Evolutionary conservation across 2,797 vertebrate genomes (phyloP), one percentile per base, ranked within the genome.

Genomic region (Onychomys leucogaster): DNA sequence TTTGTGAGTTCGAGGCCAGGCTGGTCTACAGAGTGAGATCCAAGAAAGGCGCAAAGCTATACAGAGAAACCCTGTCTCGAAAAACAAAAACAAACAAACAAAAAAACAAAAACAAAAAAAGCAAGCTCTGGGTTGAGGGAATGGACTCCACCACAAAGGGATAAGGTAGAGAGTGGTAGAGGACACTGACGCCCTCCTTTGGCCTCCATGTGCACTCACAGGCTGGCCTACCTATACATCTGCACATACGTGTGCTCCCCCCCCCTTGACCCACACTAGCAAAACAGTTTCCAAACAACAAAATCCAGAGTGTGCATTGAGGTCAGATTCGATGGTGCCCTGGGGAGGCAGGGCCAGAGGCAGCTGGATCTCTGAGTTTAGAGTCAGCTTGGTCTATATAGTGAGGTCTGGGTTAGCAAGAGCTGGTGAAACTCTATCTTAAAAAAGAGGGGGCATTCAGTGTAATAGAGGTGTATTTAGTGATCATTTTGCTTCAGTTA

Each of bases 401-500:
- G 19, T 85, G 43, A 69, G 63, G 49, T 52, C 7, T 7, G 2
- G 43, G 4, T 46, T 63, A 86, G 4, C 12, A 69, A 21, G 21
- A 23, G 2, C 43, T 69, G 23, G 83, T n/a, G 21, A 86, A 32
- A 69, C 46, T 46, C 10, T 43, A 8, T 61, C 55, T 82, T 27
- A 2, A 59, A 59, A 81, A 61, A 37, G 37, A 61, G 7, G 57
- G 7, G 10, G 2, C 8, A 37, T 87, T 76, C 2, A 6, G 65
- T 37, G 13, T 59, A 23, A 10, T 57, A 55, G 9, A 11, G 37
- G 14, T 89, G 52, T 73, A 71, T 71, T 73, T 63, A 16, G 55
- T 73, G 29, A 83, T 83, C 27, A n/a, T 92, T 96, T 63, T 94
- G 63, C 92, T 95, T 87, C 2, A 46, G 37, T 55, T 88, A 61